Base-by-base conservation (phyloP, 2,888 invertebrate species). In the Tiliacea citrago region DNA sequence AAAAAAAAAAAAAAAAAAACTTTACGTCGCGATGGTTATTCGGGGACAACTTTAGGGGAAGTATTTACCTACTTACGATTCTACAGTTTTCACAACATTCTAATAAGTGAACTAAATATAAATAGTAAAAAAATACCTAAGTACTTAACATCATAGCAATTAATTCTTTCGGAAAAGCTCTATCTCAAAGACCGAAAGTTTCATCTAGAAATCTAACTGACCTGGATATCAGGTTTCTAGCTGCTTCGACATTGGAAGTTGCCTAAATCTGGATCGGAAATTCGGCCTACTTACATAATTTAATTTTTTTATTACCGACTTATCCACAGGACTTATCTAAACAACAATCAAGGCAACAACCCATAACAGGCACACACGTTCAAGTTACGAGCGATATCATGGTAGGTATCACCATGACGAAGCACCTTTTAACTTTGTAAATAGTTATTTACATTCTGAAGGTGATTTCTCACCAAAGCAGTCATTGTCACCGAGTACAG, bases 291-390 rank as follows among this genome's bases (percentile, higher is more conserved):
- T 81, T 77, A 42, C 77, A 45, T 67, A 8, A 76, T 58, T n/a
- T n/a, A 2, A 35, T 35, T 5, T 3, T 72, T 72, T 80, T 76
- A 75, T 53, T 60, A 29, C 42, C n/a, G 12, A 35, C 18, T 57
- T n/a, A n/a, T n/a, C n/a, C n/a, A n/a, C n/a, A n/a, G n/a, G 12
- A 35, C 18, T 57, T 81, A 81, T 81, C 61, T 66, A 24, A 62
- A 76, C 21, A 35, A 68, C 57, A 68, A 81, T 81, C 66, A 49
- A 53, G 29, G 18, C 35, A 42, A 35, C 60, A 21, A 62, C 8
- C 47, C 9, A n/a, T 45, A 24, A 39, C 13, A 24, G 8, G 35
- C 55, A 57, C 49, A 57, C 42, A n/a, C 8, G 16, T 18, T 35
- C 8, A 0, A 24, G n/a, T 24, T 66, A 35, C 18, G 16, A 66